Evolutionary conservation across 2,797 vertebrate species (phyloP).

Genomic region (Peromyscus melanophrys): DNA sequence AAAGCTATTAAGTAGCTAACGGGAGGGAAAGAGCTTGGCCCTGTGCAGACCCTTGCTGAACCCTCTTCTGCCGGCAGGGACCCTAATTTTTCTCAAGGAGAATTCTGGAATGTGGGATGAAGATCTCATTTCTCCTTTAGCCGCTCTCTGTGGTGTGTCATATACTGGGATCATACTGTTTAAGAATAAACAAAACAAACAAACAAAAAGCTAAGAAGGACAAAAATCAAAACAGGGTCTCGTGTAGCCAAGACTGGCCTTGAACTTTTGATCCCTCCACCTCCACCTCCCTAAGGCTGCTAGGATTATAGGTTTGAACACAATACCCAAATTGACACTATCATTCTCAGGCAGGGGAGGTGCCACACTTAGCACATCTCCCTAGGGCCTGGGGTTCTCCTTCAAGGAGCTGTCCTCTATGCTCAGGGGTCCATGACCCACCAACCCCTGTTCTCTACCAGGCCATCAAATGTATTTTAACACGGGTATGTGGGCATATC

Average conservation of each 20-base stretch:
- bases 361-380: too few species aligned
- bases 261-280: background rate
- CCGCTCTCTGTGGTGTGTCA: background rate
- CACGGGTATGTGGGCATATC: background rate
- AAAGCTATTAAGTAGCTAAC: background rate
- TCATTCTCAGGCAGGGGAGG: background rate
- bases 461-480: background rate
- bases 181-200: background rate
- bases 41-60: rapidly evolving
- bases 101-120: background rate
- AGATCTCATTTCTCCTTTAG: background rate
- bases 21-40: rapidly evolving
- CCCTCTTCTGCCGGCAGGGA: background rate
- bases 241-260: background rate
- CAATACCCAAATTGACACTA: too few species aligned
- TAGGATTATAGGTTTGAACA: background rate
- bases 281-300: background rate
- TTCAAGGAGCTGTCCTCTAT: background rate
- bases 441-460: too few species aligned
- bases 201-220: background rate
- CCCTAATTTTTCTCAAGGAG: background rate
- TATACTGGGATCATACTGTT: rapidly evolving
- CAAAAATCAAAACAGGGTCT: background rate
- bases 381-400: rapidly evolving
- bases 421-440: background rate